Evolutionary conservation across 2,113 vertebrate genomes (phyloP), one percentile per base, ranked within the genome.

Genomic region (Prunella fulvescens): DNA sequence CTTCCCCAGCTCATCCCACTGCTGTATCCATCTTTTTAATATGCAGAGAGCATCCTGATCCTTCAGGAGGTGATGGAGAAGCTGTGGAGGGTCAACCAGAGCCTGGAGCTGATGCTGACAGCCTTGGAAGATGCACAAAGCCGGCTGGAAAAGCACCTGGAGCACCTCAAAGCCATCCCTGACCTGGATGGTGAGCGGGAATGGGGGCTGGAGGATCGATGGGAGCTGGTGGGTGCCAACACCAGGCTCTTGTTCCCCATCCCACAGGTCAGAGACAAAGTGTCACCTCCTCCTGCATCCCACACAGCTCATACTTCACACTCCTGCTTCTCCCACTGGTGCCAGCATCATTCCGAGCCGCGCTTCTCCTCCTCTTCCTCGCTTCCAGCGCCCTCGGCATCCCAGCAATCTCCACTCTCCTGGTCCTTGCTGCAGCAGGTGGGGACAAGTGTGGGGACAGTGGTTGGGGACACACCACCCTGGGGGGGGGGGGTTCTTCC

Each of bases 11-110:
- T 86, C 48, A 31, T 83, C 58, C 81, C 6, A 1, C 25, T 1
- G 3, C 29, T 2, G 0, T 23, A 13, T 69, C 70, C n/a, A 1
- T 22, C 19, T 89, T 35, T 9, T 51, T 48, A 5, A 0, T 0
- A 0, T 5, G 6, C 96, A 99, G 99, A 98, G 62, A 88, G 87
- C 15, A 94, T 97, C 70, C 84, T 98, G 97, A 66, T 82, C 6
- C 97, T 98, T 76, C 98, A 95, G 0, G 97, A 98, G 74, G 88
- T 98, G 74, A 97, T 98, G 98, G 86, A 80, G 50, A 98, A 98
- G 69, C 97, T 99, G 93, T 96, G 78, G 65, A 96, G 80, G 56
- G 96, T 99, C 97, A 99, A 98, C 86, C 84, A 67, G 88, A 99
- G 98, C 9, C 92, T 99, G 92, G 98, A 97, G 29, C 86, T 95